Evolutionary conservation across 2,113 vertebrate species (phyloP).

Genomic region (Petromus typicus): DNA sequence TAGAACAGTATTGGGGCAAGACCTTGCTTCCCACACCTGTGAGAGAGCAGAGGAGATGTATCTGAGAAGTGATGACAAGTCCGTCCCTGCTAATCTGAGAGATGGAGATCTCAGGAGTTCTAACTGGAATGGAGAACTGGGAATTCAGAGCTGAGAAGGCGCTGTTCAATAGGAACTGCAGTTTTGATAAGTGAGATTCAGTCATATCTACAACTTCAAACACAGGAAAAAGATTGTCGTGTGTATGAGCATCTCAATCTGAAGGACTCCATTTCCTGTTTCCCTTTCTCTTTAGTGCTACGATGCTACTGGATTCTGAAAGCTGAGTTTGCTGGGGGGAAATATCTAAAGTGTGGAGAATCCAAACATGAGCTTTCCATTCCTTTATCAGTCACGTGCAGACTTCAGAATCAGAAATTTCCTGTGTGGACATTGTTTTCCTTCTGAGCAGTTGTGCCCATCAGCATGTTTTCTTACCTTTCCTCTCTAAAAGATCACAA

Average conservation of each 20-base stretch:
- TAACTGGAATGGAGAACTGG: background rate
- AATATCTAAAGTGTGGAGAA: background rate
- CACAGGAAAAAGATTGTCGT: background rate
- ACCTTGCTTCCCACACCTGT: background rate
- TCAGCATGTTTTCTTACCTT: background rate
- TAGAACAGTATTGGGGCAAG: background rate
- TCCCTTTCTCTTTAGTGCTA: background rate
- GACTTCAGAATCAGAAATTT: conserved; percentile 15
- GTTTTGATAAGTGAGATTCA: background rate
- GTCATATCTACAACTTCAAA: background rate
- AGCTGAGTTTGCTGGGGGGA: background rate
- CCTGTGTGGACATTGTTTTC: background rate
- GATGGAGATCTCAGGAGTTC: background rate
- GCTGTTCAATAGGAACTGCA: background rate
- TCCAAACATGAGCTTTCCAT: conserved; percentile 49
- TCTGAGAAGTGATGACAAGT: background rate
- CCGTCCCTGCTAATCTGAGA: background rate
- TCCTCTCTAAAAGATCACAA: background rate
- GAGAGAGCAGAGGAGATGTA: background rate
- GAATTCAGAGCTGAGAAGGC: background rate
- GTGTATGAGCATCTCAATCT: background rate
- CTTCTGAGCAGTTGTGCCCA: background rate
- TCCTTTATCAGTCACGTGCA: conserved; percentile 33
- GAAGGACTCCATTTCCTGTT: background rate
- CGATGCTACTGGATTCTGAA: background rate